Evolutionary conservation across 2,888 invertebrate species (phyloP), one percentile per base, ranked within the genome.

Genomic region (Neoascia interrupta): DNA sequence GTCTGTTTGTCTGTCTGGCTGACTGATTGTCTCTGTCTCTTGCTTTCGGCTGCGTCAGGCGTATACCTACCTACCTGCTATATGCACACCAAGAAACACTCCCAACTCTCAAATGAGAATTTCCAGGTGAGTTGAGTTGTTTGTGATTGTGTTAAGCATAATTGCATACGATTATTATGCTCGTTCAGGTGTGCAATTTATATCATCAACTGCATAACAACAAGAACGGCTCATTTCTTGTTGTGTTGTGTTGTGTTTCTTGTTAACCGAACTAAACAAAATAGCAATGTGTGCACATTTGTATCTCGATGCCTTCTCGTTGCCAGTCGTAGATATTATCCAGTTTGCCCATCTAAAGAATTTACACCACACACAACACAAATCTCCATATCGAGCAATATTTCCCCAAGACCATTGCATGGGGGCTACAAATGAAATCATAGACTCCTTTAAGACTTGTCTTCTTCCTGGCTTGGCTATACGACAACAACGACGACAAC

Each of bases 141-240:
- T 81, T 86, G 83, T 84, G 85, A 85, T 86, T 87, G 85, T 86
- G 86, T 86, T 85, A 84, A 85, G 85, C 87, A 87, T 87, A 87
- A 87, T 87, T 87, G 87, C 87, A 87, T 87, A 85, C 86, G 87
- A 87, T 88, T 87, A 87, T 86, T 85, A 84, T 85, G 86, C 85
- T 87, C 85, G 85, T 87, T 87, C 87, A 87, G 87, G 88, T 87
- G 88, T 87, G 85, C 87, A 86, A 85, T 86, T 87, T 86, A 84
- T 84, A 85, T 82, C 81, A 82, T 73, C 79, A 79, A 79, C 61
- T 79, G 41, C 26, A 41, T 43, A 70, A 37, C 61, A 69, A 47
- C 51, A 54, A 47, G 49, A 72, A 31, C 51, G 61, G 63, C 64
- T 58, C 56, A 58, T 56, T 70, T 51, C 66, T 66, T 66, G 53